Percentiles rank a stretch among this genome's conserved stretches.
Evolutionary conservation across 2,113 vertebrate genomes (phyloP).

Genomic region (Epinephelus cyanopodus): DNA sequence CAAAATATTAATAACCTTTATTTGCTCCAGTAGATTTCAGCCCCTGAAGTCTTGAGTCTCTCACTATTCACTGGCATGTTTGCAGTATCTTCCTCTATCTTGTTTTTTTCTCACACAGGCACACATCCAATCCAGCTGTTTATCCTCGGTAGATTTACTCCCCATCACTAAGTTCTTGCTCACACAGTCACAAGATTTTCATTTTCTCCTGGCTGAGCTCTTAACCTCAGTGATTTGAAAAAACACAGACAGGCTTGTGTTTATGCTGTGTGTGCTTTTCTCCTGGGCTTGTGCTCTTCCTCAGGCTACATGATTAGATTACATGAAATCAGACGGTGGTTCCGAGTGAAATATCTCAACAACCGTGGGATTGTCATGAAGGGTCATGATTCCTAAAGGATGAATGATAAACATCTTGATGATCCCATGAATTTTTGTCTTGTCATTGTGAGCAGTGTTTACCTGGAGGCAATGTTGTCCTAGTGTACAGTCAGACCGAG

Average conservation of each 20-base stretch:
- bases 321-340: background rate
- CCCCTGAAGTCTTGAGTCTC: background rate
- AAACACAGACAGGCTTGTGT: conserved; percentile 8
- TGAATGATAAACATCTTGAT: background rate
- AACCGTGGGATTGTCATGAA: background rate
- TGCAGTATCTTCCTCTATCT: background rate
- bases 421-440: background rate
- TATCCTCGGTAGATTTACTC: background rate
- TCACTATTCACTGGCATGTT: background rate
- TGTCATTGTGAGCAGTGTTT: background rate
- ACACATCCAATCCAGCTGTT: conserved; percentile 1
- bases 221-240: background rate
- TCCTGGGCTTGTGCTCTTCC: background rate
- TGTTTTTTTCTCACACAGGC: background rate
- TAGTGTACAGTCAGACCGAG: background rate
- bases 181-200: conserved; percentile 46
- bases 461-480: background rate
- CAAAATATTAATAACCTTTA: no score
- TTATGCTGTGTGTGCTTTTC: background rate
- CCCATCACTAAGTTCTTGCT: background rate
- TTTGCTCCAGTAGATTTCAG: background rate
- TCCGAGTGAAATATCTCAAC: background rate
- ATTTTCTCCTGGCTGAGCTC: conserved; percentile 14
- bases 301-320: background rate
- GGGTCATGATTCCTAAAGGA: background rate